Evolutionary conservation across 1,140 invertebrate genomes (phyloP).

Genomic region (Pogonognathellus flavescens): DNA sequence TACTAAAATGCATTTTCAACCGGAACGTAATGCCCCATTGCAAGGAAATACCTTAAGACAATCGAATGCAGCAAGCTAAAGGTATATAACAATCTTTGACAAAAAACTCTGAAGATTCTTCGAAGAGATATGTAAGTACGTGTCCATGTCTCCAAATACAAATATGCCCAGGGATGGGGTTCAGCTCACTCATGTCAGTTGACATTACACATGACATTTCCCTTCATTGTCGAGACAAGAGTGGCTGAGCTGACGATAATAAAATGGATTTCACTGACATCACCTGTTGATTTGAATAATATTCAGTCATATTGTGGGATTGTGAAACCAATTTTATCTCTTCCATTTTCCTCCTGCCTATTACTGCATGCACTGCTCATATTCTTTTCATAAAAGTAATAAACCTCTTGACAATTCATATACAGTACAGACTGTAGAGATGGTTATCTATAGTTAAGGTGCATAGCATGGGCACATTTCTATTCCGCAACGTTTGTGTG

Average conservation of each 20-base stretch:
- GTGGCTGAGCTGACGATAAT: conserved; percentile 43
- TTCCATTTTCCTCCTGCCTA: not conserved
- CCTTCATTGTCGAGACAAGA: conserved; percentile 38
- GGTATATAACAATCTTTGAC: not conserved
- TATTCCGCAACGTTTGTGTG: too few relatives aligned
- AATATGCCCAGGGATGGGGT: conserved; percentile 36
- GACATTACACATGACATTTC: conserved; percentile 41
- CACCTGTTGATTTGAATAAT: conserved; percentile 50
- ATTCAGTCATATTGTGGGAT: conserved; percentile 10
- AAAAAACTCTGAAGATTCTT: conserved; percentile 22
- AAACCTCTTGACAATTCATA: conserved; percentile 3
- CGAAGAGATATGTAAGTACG: not conserved
- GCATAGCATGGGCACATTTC: too few relatives aligned
- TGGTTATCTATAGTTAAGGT: too few relatives aligned
- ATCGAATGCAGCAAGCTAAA: not conserved
- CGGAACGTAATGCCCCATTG: not conserved
- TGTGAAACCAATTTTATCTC: not conserved
- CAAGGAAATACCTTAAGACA: not conserved
- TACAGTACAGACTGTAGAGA: too few relatives aligned
- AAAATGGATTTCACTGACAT: conserved; percentile 44
- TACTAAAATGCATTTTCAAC: too few relatives aligned
- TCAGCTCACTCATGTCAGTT: conserved; percentile 25
- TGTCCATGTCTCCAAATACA: conserved; percentile 24
- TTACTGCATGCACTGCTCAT: not conserved
- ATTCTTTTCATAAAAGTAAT: not conserved